Evolutionary conservation across 2,113 vertebrate genomes (phyloP).

Genomic region (Riparia riparia): DNA sequence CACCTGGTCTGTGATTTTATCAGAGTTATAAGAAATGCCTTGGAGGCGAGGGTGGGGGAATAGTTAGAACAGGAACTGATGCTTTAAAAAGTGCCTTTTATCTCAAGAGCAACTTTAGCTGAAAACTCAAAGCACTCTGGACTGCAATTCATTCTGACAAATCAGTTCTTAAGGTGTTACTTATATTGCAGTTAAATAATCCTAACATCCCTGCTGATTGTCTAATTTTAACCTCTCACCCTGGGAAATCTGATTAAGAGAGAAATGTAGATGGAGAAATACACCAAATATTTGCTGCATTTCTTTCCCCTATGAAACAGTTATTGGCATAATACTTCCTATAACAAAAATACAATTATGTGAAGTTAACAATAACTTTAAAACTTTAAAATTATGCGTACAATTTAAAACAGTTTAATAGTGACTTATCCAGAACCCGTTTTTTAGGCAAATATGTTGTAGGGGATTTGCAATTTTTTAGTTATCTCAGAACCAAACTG

Average conservation of each 20-base stretch:
- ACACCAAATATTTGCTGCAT: not conserved
- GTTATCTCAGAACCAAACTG: not conserved
- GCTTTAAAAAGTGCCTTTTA: constrained; percentile 75
- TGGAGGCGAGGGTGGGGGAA: constrained; percentile 61
- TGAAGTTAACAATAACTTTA: not conserved
- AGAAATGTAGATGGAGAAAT: not conserved
- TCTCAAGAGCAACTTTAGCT: constrained; percentile 65
- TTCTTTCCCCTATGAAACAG: not conserved
- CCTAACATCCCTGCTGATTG: not conserved
- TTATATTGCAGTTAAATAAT: not conserved
- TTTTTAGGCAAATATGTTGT: not conserved
- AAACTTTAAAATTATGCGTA: not conserved
- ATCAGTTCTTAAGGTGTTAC: constrained; percentile 76
- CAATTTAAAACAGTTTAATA: not conserved
- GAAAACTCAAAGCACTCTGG: constrained; percentile 72
- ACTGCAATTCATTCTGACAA: constrained; percentile 85
- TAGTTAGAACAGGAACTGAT: constrained; percentile 60
- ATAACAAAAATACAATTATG: not conserved
- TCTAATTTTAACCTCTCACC: not conserved
- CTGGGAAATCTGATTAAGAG: not conserved
- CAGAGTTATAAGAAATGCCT: constrained; percentile 80
- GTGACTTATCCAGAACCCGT: not conserved
- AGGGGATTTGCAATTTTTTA: not conserved
- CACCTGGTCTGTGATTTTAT: constrained; percentile 90
- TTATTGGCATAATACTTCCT: not conserved